phyloP scores from a whole-genome alignment of 2,888 invertebrate genomes.

The Drosophila ochracea region DNA sequence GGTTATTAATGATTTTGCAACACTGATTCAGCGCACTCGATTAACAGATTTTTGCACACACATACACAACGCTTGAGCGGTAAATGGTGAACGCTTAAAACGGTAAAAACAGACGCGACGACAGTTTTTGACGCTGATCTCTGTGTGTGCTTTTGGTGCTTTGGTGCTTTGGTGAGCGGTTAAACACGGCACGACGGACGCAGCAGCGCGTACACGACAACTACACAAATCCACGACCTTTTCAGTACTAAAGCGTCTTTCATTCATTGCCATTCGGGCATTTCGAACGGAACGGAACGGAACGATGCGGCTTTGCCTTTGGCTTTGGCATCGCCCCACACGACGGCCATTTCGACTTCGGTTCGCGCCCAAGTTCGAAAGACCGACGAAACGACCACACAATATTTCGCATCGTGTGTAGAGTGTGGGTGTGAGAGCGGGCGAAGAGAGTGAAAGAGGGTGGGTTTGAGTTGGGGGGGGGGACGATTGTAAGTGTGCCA shows the following conservation, averaged over 20 bases:
- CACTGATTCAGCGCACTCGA: constrained; percentile 54
- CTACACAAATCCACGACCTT: constrained; percentile 85
- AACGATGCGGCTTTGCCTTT: constrained; percentile 23
- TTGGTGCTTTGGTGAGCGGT: constrained; percentile 20
- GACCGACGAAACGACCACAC: constrained; percentile 27
- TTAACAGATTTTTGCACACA: constrained; percentile 28
- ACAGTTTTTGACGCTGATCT: constrained; percentile 30
- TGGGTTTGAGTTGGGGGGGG: constrained; percentile 5
- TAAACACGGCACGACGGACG: constrained; percentile 52
- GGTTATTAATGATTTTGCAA: constrained; percentile 37
- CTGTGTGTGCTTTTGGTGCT: constrained; percentile 34
- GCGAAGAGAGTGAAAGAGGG: not conserved
- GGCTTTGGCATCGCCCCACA: constrained; percentile 19
- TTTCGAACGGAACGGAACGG: constrained; percentile 42
- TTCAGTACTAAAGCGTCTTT: constrained; percentile 84
- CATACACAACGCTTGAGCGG: constrained; percentile 8
- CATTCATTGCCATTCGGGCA: constrained; percentile 78
- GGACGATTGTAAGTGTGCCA: constrained; percentile 65
- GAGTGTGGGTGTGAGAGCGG: constrained; percentile 2
- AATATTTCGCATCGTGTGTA: constrained; percentile 16
- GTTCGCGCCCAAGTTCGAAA: constrained; percentile 46
- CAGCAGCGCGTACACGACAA: constrained; percentile 71
- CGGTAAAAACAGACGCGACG: constrained; percentile 38
- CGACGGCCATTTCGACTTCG: constrained; percentile 36
- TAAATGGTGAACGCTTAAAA: constrained; percentile 26